Base-by-base conservation (phyloP, 2,113 vertebrate genomes). In the Mandrillus leucophaeus region DNA sequence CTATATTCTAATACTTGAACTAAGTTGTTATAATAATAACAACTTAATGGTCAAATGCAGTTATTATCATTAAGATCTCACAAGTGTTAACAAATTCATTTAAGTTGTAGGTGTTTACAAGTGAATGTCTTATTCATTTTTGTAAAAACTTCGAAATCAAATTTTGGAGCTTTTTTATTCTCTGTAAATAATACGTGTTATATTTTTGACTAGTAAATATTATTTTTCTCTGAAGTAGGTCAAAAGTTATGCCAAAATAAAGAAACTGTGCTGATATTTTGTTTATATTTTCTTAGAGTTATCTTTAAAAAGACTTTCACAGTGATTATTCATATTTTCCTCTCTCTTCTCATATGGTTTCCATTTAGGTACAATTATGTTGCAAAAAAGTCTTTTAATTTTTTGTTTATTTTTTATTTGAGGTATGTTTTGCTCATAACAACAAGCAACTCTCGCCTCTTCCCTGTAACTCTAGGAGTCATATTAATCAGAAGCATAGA, bases 381-480 rank as follows among this genome's bases (percentile, higher is more conserved):
- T 73, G 16, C 79, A 80, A 92, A 87, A 40, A 89, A 9, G 35
- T 82, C 66, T 90, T 92, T 73, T 43, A 73, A 88, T 76, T 91
- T 83, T 87, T 87, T 93, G 70, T 85, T 86, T 89, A 72, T 92
- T 80, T 92, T 84, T 96, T 95, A 43, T 78, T 81, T 97, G 93
- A 81, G 55, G 7, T 96, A 40, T 97, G 8, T 75, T 90, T 97
- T 81, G 6, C 30, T 97, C 32, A 83, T 85, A 91, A 80, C 35
- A 94, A 52, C 6, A 50, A 80, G 1, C 23, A 76, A 22, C 16
- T 93, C 80, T 96, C 18, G 50, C 23, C 25, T 95, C 40, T 90
- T 27, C 7, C n/a, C 38, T 83, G 11, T 70, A 83, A 68, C 66
- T 88, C 8, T 23, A 40, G 8, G 3, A 66, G 38, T 68, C 61